Base-by-base conservation (phyloP, 2,797 vertebrate species). In the Trachurus trachurus region DNA sequence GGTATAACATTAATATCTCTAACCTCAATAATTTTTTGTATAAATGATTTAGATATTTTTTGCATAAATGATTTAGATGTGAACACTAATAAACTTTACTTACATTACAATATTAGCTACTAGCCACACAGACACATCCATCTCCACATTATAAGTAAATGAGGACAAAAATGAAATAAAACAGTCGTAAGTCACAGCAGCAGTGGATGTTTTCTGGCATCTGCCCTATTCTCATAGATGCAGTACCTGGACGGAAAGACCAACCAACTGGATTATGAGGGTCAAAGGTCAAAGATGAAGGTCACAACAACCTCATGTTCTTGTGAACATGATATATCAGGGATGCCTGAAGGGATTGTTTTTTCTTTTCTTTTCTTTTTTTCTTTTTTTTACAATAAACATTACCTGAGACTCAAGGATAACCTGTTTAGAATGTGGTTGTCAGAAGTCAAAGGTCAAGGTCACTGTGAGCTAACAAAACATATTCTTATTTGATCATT, bases 11-110 rank as follows among this genome's bases (percentile, higher is more conserved):
- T 5, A 52, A 52, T 22, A 22, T n/a, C 17, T 17, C 7, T 12
- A 11, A 16, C 4, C 6, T 39, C 39, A 49, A 13, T 47, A 4
- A 42, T 1, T n/a, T n/a, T n/a, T n/a, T n/a, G 50, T 1, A 53
- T 26, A 26, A 7, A 54, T 29, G 26, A 29, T 42, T 57, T 45
- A 16, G 34, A 31, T 26, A n/a, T n/a, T n/a, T n/a, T n/a, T n/a
- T n/a, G 50, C 4, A 53, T 26, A 26, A 7, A 54, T 29, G 26
- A 29, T 42, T 57, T 45, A 16, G 34, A 31, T 26, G 45, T 83
- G 2, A 71, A 26, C 21, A 49, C 31, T n/a, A n/a, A 72, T 17
- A 45, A 42, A 65, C 66, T n/a, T 63, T 12, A 60, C 8, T 6
- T 50, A 6, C 15, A 64, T 15, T 21, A 52, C 58, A 76, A 12